Base-by-base conservation (phyloP, 2,113 vertebrate genomes). In the Edolisoma coerulescens region DNA sequence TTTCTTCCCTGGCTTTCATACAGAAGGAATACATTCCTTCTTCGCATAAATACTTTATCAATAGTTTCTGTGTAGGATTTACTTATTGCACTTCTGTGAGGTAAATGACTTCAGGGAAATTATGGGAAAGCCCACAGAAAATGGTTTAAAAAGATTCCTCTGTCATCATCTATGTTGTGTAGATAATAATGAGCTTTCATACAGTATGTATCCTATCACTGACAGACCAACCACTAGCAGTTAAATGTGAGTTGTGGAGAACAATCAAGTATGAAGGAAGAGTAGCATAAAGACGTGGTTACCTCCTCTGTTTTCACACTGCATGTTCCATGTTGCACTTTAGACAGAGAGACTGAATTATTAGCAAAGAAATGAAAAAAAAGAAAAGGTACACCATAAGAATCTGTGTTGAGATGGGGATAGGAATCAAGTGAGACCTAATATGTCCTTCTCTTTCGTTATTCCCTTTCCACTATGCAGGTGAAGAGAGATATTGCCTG, bases 271-370 rank as follows among this genome's bases (percentile, higher is more conserved):
- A 20, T 6, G 7, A 70, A 67, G 23, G 57, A 76, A 69, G 27
- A 42, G 13, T 35, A 22, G 6, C 35, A 30, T 5, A 41, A 4
- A 68, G 11, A 63, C 0, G 0, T 39, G 35, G 6, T 32, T 69
- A 12, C 5, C 35, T 89, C 8, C 11, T 19, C 11, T 68, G 23
- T 22, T 77, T 61, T 57, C 52, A 35, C 11, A 14, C 18, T 27
- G 11, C 16, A 19, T 9, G 5, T 63, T 74, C 32, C 37, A 16
- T 79, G 24, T 39, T 74, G 19, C 11, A 16, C 17, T 65, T 80
- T 45, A 67, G 39, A 74, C 10, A 67, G 6, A 13, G 5, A 37
- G 28, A 56, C 10, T 45, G 11, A 56, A n/a, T 39, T 70, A 75
- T 61, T 73, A 52, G 10, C 9, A 57, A 81, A 49, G 16, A 77